These are phyloP conservation scores for Adelosebastes latens DNA, from an alignment of 2,797 vertebrate species.

Conservation along the genomic window DNA sequence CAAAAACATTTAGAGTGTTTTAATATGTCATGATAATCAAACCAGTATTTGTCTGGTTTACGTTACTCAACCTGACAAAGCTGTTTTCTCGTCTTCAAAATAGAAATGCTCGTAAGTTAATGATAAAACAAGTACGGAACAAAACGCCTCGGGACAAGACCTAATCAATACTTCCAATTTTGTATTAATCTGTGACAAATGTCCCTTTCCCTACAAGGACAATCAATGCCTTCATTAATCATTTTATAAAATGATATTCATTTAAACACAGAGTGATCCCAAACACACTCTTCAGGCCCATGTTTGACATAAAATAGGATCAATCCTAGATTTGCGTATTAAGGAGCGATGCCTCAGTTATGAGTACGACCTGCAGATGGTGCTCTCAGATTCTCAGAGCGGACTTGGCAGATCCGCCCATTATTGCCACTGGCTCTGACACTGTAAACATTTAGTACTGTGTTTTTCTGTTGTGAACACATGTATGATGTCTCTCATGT, in stretches of 20 bases:
- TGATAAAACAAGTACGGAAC: neutral
- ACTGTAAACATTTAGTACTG: conserved; percentile 53
- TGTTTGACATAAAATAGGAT: neutral
- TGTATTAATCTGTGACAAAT: neutral
- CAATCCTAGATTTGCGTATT: neutral
- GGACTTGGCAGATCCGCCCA: conserved; percentile 42
- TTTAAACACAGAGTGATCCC: neutral
- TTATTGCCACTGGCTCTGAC: neutral
- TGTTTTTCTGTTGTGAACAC: conserved; percentile 38
- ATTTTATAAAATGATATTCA: neutral
- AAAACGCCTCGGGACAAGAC: neutral
- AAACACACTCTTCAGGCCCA: neutral
- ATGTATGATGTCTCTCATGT: conserved; percentile 27
- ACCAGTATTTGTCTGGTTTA: neutral
- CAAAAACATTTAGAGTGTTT: neutral
- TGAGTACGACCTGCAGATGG: conserved; percentile 61
- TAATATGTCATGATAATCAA: neutral
- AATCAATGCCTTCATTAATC: neutral
- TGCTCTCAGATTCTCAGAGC: conserved; percentile 42
- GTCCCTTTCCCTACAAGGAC: neutral
- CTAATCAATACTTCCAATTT: neutral
- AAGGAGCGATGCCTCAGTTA: neutral
- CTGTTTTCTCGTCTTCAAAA: neutral
- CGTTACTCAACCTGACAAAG: neutral
- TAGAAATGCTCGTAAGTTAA: neutral